A percentile compares a stretch with the other conserved stretches of the same genome.
Evolutionary conservation across 2,888 invertebrate genomes (phyloP).

Genomic region (Actias luna): DNA sequence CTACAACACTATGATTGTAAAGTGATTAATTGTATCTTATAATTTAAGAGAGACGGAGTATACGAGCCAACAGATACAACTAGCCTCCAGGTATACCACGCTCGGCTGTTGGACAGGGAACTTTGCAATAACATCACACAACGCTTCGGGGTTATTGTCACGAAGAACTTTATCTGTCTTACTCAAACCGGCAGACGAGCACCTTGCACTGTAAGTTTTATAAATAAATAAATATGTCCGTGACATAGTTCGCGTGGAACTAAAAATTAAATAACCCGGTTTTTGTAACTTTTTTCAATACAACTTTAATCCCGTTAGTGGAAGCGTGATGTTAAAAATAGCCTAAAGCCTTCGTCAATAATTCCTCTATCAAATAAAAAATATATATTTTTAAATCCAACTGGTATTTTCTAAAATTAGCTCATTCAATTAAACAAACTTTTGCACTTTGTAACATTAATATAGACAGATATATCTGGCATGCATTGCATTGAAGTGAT

Average conservation of each 20-base stretch:
- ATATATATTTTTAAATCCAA: background rate
- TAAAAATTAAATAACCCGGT: no score
- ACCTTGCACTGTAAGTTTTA: slow-evolving; percentile 64
- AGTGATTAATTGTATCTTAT: background rate
- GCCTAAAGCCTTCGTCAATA: background rate
- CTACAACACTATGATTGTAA: no score
- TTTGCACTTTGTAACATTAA: background rate
- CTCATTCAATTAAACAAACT: background rate
- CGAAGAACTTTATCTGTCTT: slow-evolving; percentile 64
- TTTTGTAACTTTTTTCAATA: no score
- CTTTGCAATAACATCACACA: slow-evolving; percentile 65
- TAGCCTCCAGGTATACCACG: slow-evolving; percentile 59
- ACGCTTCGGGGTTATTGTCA: slow-evolving; percentile 57
- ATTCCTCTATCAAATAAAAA: background rate
- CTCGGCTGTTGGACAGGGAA: slow-evolving; percentile 43
- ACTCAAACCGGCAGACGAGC: slow-evolving; percentile 55
- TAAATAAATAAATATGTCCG: background rate
- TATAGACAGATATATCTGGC: no score
- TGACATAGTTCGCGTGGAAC: background rate
- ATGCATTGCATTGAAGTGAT: no score
- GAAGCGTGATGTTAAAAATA: no score
- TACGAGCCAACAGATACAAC: slow-evolving; percentile 37
- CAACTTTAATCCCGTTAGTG: no score
- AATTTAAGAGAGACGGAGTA: slow-evolving; percentile 62
- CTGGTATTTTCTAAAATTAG: background rate